Evolutionary conservation across 1,140 invertebrate species (phyloP).

Genomic region (Ips typographus): DNA sequence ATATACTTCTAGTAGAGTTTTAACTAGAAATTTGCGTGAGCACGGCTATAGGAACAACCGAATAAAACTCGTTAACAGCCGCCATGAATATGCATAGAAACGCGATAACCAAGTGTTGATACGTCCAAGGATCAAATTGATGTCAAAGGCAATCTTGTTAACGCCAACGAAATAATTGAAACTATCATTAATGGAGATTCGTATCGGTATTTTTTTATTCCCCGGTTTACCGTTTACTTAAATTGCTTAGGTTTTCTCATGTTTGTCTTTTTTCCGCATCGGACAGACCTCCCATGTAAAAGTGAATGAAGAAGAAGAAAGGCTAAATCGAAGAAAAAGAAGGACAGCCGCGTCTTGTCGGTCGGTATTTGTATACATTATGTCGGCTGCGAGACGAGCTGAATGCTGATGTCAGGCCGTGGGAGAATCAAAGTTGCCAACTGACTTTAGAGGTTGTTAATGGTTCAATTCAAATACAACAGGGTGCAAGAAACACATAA

Average conservation of each 20-base stretch:
- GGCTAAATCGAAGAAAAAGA: slow-evolving; percentile 20
- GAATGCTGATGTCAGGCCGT: slow-evolving; percentile 32
- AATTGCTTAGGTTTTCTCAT: not conserved
- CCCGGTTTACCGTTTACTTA: too few relatives aligned
- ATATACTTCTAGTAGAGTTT: not conserved
- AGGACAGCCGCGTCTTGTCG: not conserved
- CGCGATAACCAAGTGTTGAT: slow-evolving; percentile 23
- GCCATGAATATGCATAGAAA: slow-evolving; percentile 25
- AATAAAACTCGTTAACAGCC: slow-evolving; percentile 10
- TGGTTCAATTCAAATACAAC: slow-evolving; percentile 2
- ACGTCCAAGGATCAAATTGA: slow-evolving; percentile 27
- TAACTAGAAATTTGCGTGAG: not conserved
- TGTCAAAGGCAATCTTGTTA: slow-evolving; percentile 32
- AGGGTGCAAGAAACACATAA: slow-evolving; percentile 14
- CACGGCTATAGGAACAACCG: not conserved
- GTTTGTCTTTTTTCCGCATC: not conserved
- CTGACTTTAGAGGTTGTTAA: slow-evolving; percentile 14
- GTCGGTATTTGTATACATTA: slow-evolving; percentile 34
- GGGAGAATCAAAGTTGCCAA: slow-evolving; percentile 26
- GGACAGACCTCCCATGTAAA: slow-evolving; percentile 18
- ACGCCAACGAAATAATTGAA: slow-evolving; percentile 18
- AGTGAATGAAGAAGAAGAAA: slow-evolving; percentile 23
- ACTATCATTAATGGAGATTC: slow-evolving; percentile 21
- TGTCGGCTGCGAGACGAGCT: slow-evolving; percentile 24
- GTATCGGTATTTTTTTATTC: not conserved